Evolutionary conservation across 1,140 invertebrate genomes (phyloP).

Genomic region (Patella vulgata): DNA sequence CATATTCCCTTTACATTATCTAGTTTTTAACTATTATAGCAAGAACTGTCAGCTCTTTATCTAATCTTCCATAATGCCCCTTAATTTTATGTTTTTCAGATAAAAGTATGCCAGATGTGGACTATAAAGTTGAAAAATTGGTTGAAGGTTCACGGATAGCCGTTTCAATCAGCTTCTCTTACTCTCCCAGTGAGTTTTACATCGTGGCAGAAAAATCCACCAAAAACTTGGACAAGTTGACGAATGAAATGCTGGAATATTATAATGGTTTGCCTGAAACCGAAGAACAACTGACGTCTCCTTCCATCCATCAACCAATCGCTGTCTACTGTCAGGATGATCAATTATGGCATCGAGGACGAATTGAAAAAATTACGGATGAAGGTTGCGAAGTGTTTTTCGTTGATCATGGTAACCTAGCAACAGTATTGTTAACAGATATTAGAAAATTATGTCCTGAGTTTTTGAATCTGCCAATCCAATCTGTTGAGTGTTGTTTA

Average conservation of each 20-base stretch:
- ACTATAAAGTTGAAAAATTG: background rate
- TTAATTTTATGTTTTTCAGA: background rate
- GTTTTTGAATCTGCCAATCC: constrained; percentile 14
- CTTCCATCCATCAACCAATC: constrained; percentile 18
- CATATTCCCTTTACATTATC: too few species aligned
- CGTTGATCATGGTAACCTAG: constrained; percentile 45
- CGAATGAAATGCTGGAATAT: background rate
- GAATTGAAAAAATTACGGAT: constrained; percentile 12
- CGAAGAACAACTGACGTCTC: background rate
- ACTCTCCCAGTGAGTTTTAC: too few species aligned
- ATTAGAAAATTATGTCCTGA: constrained; percentile 21
- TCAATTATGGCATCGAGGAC: constrained; percentile 38
- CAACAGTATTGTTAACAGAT: constrained; percentile 13
- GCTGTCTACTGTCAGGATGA: constrained; percentile 33
- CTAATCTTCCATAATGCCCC: too few species aligned
- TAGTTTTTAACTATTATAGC: too few species aligned
- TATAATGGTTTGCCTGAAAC: background rate
- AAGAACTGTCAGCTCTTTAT: too few species aligned
- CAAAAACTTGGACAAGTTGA: background rate
- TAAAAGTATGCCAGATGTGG: background rate
- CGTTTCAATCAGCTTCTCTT: too few species aligned
- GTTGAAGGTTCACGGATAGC: too few species aligned
- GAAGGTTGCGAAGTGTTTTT: constrained; percentile 31
- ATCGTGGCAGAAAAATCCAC: background rate
- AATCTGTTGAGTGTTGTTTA: constrained; percentile 19